Percentiles rank a stretch among this genome's conserved stretches.
These are phyloP conservation scores for Plestiodon gilberti DNA, from an alignment of 2,113 vertebrate genomes.

Conservation along the genomic window DNA sequence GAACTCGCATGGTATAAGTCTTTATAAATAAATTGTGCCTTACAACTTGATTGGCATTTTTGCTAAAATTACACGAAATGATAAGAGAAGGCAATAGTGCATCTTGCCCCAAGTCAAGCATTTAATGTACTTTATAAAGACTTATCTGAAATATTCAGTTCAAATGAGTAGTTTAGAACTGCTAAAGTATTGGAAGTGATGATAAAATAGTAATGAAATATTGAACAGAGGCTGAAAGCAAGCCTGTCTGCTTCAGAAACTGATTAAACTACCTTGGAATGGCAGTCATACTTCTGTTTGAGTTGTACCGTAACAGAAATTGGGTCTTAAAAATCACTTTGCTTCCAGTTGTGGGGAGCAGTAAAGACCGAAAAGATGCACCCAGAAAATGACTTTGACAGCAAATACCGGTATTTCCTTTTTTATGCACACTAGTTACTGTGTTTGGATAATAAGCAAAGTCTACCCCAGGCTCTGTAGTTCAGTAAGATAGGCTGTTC, in stretches of 20 bases:
- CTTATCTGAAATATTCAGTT: constrained; percentile 25
- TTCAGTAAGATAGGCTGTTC: neutral
- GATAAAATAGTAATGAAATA: neutral
- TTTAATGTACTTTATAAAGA: neutral
- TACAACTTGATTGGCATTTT: constrained; percentile 35
- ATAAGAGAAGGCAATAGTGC: neutral
- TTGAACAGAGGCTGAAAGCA: fast-evolving
- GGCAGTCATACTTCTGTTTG: neutral
- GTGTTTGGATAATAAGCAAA: too few species aligned
- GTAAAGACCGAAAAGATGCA: neutral
- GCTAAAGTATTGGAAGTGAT: neutral
- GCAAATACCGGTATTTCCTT: neutral
- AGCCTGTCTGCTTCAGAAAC: neutral
- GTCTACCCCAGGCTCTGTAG: too few species aligned
- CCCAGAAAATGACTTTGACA: neutral
- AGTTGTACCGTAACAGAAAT: neutral
- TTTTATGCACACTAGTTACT: too few species aligned
- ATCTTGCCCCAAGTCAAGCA: constrained; percentile 18
- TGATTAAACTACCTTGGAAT: neutral
- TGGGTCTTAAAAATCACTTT: neutral
- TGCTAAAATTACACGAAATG: neutral
- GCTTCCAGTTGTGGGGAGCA: neutral
- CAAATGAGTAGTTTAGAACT: neutral
- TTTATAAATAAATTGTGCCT: constrained; percentile 20
- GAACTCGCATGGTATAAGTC: neutral